Conservation (phyloP, 2,797 vertebrate genomes). For the Thunnus albacares region DNA sequence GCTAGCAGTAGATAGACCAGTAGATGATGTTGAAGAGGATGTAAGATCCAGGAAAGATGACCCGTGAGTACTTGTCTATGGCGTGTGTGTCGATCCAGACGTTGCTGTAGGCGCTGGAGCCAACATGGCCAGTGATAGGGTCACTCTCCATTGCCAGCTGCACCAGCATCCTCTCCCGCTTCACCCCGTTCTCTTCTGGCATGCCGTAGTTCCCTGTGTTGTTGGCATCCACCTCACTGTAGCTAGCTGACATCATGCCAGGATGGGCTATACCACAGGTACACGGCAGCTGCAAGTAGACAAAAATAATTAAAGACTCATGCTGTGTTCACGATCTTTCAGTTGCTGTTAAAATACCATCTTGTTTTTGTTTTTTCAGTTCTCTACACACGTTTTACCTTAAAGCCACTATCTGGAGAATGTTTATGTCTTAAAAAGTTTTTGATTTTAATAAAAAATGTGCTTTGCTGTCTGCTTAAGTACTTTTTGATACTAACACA, state of each 20-base stretch:
- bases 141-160: constrained; percentile 88
- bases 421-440: too few relatives aligned
- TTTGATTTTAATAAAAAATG: too few relatives aligned
- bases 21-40: constrained; percentile 95
- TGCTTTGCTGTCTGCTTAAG: too few relatives aligned
- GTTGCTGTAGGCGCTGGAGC: constrained; percentile 85
- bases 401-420: too few relatives aligned
- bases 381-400: too few relatives aligned
- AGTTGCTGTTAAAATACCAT: too few relatives aligned
- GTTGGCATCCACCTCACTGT: constrained; percentile 89
- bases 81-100: constrained; percentile 93
- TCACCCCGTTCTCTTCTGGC: constrained; percentile 87
- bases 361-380: too few relatives aligned
- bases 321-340: too few relatives aligned
- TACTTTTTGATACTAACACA: too few relatives aligned
- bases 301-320: not conserved
- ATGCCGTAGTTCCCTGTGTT: constrained; percentile 86
- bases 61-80: constrained; percentile 94
- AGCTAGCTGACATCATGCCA: constrained; percentile 87
- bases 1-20: constrained; percentile 94
- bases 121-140: constrained; percentile 84
- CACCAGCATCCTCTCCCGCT: constrained; percentile 89
- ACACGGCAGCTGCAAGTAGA: constrained; percentile 86
- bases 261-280: constrained; percentile 87
- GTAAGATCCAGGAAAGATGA: constrained; percentile 93